Evolutionary conservation across 2,888 invertebrate genomes (phyloP).

Genomic region (Stegophylla sp.): DNA sequence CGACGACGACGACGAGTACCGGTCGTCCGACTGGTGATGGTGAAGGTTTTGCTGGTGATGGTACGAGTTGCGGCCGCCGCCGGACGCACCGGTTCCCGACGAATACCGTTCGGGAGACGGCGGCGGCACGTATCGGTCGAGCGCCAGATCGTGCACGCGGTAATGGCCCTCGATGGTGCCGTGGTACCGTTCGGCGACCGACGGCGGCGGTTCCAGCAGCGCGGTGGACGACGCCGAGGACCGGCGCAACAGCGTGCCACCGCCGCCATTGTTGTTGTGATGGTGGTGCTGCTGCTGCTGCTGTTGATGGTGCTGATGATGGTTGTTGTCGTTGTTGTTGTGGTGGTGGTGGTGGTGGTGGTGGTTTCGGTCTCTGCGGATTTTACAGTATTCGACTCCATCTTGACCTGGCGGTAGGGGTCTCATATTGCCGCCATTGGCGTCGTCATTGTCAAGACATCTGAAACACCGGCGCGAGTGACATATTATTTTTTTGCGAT

Average conservation of each 20-base stretch:
- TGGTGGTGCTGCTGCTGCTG: not conserved
- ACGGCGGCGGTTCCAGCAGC: slow-evolving; percentile 66
- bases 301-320: slow-evolving; percentile 2
- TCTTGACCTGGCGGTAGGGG: slow-evolving; percentile 57
- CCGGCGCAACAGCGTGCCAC: slow-evolving; percentile 36
- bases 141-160: slow-evolving; percentile 64
- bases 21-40: slow-evolving; percentile 17
- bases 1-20: slow-evolving; percentile 23
- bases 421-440: slow-evolving; percentile 69
- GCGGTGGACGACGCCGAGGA: slow-evolving; percentile 43
- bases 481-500: too few relatives aligned
- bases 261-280: not conserved
- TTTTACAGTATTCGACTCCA: slow-evolving; percentile 56
- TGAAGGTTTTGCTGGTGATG: slow-evolving; percentile 1
- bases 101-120: slow-evolving; percentile 56
- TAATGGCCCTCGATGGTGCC: slow-evolving; percentile 63
- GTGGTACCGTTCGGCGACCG: slow-evolving; percentile 63
- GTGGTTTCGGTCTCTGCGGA: slow-evolving; percentile 53
- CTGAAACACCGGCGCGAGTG: slow-evolving; percentile 67
- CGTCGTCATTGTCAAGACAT: slow-evolving; percentile 75
- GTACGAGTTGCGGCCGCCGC: slow-evolving; percentile 16
- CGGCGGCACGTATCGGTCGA: slow-evolving; percentile 53
- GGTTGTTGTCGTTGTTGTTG: not conserved
- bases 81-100: not conserved
- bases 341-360: slow-evolving; percentile 35